Percentiles rank a stretch among this genome's conserved stretches.
These are phyloP conservation scores for Odobenus rosmarus DNA, from an alignment of 2,113 vertebrate species.

Conservation along the genomic window DNA sequence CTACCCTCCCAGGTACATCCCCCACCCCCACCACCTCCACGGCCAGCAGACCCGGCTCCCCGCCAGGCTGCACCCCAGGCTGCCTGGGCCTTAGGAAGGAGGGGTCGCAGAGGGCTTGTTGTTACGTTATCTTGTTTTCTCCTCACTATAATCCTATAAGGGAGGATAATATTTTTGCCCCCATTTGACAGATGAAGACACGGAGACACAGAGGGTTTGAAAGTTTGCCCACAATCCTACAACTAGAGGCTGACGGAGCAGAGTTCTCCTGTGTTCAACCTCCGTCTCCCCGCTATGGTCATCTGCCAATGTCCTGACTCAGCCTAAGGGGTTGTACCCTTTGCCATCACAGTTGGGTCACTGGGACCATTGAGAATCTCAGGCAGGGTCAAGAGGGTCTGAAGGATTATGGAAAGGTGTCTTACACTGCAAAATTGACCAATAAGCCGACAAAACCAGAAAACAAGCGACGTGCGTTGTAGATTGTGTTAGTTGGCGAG, in stretches of 20 bases:
- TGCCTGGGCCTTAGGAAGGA: too few species aligned
- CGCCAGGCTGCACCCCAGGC: not conserved
- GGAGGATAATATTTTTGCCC: not conserved
- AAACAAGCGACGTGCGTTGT: not conserved
- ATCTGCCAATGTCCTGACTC: not conserved
- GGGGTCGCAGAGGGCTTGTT: not conserved
- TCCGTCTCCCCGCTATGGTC: not conserved
- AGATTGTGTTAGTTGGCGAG: not conserved
- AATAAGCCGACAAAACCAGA: not conserved
- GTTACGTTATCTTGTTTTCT: not conserved
- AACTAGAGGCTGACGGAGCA: not conserved
- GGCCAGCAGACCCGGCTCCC: not conserved
- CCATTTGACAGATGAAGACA: not conserved
- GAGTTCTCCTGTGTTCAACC: not conserved
- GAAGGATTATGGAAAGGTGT: not conserved
- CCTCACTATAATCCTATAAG: not conserved
- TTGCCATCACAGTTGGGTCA: not conserved
- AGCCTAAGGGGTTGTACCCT: rapidly evolving
- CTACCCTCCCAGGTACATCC: not conserved
- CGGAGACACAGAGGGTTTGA: not conserved
- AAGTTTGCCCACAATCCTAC: not conserved
- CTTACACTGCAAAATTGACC: not conserved
- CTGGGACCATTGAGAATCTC: not conserved
- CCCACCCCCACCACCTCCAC: not conserved
- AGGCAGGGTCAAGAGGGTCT: not conserved